phyloP scores from a whole-genome alignment of 2,113 vertebrate species.

The mouse (Mus musculus) region GRCm39 chr4:125510501-125511000 shows the following conservation, averaged over 20 bases:
- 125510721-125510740: constrained; percentile 2
- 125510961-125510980: neutral
- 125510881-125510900: neutral
- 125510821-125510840: neutral
- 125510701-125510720: neutral
- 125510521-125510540: no score
- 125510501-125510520: no score
- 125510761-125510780: neutral
- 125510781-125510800: neutral
- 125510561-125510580: no score
- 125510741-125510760: neutral
- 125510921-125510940: neutral
- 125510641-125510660: no score
- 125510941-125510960: neutral
- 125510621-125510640: no score
- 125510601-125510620: no score
- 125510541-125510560: no score
- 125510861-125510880: neutral
- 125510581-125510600: no score
- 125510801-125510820: neutral
- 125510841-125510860: neutral
- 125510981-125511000: neutral
- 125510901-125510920: neutral
- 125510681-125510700: no score
- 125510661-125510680: no score